Percentiles rank a stretch among this genome's conserved stretches.
Conservation (phyloP, 2,888 invertebrate species). For the Zaprionus obscuricornis region DNA sequence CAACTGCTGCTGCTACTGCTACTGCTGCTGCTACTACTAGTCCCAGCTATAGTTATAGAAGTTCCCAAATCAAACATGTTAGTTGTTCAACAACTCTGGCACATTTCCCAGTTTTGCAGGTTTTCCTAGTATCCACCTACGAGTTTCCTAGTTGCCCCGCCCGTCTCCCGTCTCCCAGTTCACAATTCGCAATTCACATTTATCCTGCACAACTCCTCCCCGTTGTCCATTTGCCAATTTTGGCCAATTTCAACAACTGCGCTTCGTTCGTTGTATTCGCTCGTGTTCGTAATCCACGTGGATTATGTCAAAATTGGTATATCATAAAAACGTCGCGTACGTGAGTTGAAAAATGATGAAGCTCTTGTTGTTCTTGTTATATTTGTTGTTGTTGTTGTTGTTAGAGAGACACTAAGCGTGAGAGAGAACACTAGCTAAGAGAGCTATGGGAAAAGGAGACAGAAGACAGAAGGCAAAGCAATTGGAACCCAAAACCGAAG, state of each 20-base stretch:
- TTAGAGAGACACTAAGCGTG: background rate
- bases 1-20: too few relatives aligned
- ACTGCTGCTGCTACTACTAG: too few relatives aligned
- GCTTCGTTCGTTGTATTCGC: constrained; percentile 25
- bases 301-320: constrained; percentile 82
- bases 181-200: too few relatives aligned
- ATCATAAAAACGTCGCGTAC: constrained; percentile 81
- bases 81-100: background rate
- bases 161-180: too few relatives aligned
- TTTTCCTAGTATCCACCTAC: too few relatives aligned
- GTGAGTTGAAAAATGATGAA: constrained; percentile 58
- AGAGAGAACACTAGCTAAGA: too few relatives aligned
- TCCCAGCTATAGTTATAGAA: constrained; percentile 9
- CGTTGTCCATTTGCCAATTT: constrained; percentile 24
- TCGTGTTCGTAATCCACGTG: constrained; percentile 73
- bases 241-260: constrained; percentile 51
- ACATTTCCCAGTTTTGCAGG: too few relatives aligned
- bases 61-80: constrained; percentile 31
- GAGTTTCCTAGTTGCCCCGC: too few relatives aligned
- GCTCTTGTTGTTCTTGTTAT: background rate
- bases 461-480: constrained; percentile 3
- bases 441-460: too few relatives aligned
- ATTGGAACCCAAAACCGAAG: constrained; percentile 32
- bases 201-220: background rate
- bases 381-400: background rate